Evolutionary conservation across 2,113 vertebrate species (phyloP).

Genomic region (Embiotoca jacksoni): DNA sequence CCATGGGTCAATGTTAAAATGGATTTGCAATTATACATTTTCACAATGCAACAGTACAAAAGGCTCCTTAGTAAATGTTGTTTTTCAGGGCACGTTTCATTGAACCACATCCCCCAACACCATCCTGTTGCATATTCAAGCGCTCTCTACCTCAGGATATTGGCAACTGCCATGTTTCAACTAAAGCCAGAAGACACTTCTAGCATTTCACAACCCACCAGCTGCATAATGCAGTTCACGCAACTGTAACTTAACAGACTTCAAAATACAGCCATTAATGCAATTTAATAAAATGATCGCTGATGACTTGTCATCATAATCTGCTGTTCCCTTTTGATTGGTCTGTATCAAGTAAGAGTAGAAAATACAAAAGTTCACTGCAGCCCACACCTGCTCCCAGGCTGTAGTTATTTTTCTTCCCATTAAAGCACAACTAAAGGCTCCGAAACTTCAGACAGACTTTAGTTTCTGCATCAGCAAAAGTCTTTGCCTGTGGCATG

Average conservation of each 20-base stretch:
- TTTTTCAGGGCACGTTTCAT: neutral
- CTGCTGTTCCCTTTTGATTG: neutral
- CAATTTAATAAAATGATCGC: slow-evolving; percentile 7
- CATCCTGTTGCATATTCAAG: slow-evolving; percentile 9
- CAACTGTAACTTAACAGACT: slow-evolving; percentile 6
- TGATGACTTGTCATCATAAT: slow-evolving; percentile 8
- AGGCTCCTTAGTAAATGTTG: neutral
- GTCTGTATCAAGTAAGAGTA: neutral
- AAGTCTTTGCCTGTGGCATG: slow-evolving; percentile 8
- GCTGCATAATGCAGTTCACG: slow-evolving; percentile 21
- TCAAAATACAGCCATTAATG: slow-evolving; percentile 4
- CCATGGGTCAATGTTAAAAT: neutral
- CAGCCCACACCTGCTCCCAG: neutral
- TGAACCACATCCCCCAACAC: slow-evolving; percentile 15
- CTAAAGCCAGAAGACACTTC: slow-evolving; percentile 36
- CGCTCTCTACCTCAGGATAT: neutral
- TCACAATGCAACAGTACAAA: slow-evolving; percentile 15
- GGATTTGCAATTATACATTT: neutral
- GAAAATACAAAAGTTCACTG: neutral
- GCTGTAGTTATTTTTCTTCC: slow-evolving; percentile 1
- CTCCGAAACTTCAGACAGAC: slow-evolving; percentile 3
- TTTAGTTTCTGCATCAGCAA: neutral
- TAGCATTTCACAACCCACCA: slow-evolving; percentile 40
- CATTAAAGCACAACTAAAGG: neutral
- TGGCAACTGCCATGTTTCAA: slow-evolving; percentile 29